phyloP scores from a whole-genome alignment of 2,888 invertebrate species.

The Ophraella communa region DNA sequence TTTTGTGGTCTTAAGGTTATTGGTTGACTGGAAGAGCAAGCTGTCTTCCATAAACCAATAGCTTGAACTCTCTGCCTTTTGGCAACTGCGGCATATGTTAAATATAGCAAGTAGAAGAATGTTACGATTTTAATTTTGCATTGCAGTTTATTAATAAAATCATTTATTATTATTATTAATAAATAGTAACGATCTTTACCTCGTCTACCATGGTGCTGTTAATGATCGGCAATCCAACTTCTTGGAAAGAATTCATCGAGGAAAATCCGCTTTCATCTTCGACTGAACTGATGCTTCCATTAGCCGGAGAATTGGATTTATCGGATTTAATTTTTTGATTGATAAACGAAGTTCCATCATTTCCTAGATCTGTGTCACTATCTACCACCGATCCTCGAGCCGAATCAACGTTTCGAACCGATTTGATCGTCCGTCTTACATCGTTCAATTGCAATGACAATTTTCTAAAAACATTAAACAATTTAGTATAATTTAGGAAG shows the following conservation, averaged over 20 bases:
- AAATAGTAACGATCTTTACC: conserved; percentile 29
- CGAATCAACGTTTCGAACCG: conserved; percentile 33
- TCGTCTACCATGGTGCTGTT: conserved; percentile 47
- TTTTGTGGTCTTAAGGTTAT: no score
- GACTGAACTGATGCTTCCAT: conserved; percentile 56
- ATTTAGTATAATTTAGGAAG: no score
- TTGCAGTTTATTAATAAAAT: no score
- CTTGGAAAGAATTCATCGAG: conserved; percentile 84
- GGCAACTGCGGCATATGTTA: no score
- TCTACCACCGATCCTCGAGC: conserved; percentile 47
- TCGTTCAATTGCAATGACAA: conserved; percentile 53
- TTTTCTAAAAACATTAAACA: conserved; percentile 37
- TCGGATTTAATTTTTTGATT: conserved; percentile 36
- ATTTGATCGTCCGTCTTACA: conserved; percentile 32
- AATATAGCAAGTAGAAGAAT: no score
- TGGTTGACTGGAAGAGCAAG: no score
- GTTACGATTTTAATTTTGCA: no score
- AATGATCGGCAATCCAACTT: conserved; percentile 73
- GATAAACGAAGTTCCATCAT: conserved; percentile 15
- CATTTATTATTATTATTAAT: not conserved
- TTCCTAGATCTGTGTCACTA: conserved; percentile 40
- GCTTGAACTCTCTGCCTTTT: no score
- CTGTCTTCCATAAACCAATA: no score
- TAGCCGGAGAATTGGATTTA: conserved; percentile 45
- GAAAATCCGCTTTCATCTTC: conserved; percentile 89